A percentile compares a stretch with the other conserved stretches of the same genome.
Conservation (phyloP, 2,888 invertebrate species). For the Melikaiella ostensackeni region DNA sequence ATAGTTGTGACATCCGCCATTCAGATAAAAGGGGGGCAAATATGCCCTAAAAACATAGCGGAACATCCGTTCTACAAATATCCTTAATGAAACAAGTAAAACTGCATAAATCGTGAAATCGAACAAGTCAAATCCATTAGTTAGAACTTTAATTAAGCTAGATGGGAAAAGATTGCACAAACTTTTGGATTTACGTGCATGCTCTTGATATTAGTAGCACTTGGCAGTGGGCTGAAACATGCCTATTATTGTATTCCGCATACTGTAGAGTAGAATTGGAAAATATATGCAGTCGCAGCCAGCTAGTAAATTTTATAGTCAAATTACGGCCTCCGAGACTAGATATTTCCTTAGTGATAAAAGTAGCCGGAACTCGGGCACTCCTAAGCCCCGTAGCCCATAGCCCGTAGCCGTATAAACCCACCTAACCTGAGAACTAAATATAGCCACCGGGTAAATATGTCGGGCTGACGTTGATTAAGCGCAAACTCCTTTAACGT, state of each 20-base stretch:
- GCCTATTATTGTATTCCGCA: slow-evolving; percentile 52
- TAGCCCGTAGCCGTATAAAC: slow-evolving; percentile 7
- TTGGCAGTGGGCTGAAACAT: slow-evolving; percentile 41
- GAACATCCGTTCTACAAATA: neutral
- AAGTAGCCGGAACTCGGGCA: slow-evolving; percentile 48
- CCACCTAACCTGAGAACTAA: slow-evolving; percentile 45
- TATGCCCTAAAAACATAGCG: neutral
- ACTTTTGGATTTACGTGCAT: neutral
- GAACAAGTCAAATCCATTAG: neutral
- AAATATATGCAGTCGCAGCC: slow-evolving; percentile 52
- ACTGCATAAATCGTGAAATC: neutral
- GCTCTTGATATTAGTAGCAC: slow-evolving; percentile 37
- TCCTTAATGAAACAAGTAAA: neutral
- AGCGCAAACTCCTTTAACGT: slow-evolving; percentile 58
- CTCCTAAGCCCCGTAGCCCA: slow-evolving; percentile 26
- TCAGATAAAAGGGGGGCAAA: slow-evolving; percentile 41
- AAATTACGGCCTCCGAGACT: slow-evolving; percentile 51
- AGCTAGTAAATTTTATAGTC: slow-evolving; percentile 54
- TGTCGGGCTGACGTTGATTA: slow-evolving; percentile 50
- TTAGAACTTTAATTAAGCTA: neutral
- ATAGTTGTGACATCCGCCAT: slow-evolving; percentile 62
- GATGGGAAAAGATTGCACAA: neutral
- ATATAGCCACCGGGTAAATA: slow-evolving; percentile 49
- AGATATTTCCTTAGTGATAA: slow-evolving; percentile 53
- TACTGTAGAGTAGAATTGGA: slow-evolving; percentile 27